Evolutionary conservation across 2,888 invertebrate genomes (phyloP).

Genomic region (Odontothrips loti): DNA sequence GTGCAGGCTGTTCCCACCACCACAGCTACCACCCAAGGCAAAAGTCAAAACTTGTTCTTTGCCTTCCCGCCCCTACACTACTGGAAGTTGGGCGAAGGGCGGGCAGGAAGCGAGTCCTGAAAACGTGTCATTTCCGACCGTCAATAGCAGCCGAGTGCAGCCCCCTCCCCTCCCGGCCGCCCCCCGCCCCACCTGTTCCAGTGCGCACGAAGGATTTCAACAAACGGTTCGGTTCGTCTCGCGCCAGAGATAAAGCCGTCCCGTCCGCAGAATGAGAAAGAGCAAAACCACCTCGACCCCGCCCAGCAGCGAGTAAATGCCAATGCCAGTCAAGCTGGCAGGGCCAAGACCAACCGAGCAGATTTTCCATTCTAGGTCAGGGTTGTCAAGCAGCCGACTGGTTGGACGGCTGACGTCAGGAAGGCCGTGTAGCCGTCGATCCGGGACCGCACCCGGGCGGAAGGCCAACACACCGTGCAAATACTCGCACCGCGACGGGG

Average conservation of each 20-base stretch:
- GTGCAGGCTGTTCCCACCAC: no score
- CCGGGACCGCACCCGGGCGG: no score
- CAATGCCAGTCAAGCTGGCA: no score
- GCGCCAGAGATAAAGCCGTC: no score
- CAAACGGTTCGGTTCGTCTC: no score
- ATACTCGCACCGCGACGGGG: no score
- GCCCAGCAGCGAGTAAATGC: no score
- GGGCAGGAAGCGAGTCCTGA: neutral
- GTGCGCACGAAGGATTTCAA: neutral
- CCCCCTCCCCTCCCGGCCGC: neutral
- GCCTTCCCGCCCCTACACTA: neutral
- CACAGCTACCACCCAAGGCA: neutral
- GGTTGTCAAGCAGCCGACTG: neutral
- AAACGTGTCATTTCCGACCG: constrained; percentile 24
- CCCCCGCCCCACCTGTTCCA: neutral
- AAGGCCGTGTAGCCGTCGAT: neutral
- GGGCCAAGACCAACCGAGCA: neutral
- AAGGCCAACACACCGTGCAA: no score
- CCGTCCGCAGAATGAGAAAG: no score
- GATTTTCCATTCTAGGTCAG: neutral
- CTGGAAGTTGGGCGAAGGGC: neutral
- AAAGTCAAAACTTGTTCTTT: neutral
- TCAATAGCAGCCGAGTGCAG: neutral
- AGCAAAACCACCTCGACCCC: no score
- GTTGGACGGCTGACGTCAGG: neutral